phyloP scores from a whole-genome alignment of 2,113 vertebrate genomes.

The Tetraodon nigroviridis region DNA sequence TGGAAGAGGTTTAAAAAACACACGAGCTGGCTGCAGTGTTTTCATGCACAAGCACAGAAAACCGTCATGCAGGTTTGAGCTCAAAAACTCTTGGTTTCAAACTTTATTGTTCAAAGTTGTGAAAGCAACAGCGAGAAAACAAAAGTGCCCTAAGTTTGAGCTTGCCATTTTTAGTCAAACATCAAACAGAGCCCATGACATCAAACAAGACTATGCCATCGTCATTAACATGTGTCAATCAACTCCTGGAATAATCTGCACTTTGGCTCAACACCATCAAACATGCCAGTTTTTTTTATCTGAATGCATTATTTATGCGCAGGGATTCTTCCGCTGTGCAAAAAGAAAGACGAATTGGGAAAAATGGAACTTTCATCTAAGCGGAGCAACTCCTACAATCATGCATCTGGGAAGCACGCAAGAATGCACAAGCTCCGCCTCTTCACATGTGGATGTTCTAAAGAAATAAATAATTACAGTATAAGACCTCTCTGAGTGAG shows the following conservation, averaged over 20 bases:
- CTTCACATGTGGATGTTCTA: too few relatives aligned
- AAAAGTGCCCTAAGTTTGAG: conserved; percentile 1
- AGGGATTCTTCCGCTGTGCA: conserved; percentile 15
- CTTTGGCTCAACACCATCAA: conserved; percentile 34
- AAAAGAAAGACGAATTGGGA: conserved; percentile 26
- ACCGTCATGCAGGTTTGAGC: too few relatives aligned
- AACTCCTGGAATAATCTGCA: conserved; percentile 34
- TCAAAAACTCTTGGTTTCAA: too few relatives aligned
- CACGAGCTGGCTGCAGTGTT: too few relatives aligned
- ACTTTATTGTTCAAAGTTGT: neutral
- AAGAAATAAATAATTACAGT: too few relatives aligned
- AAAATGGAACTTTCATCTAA: conserved; percentile 21
- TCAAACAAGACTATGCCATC: conserved; percentile 39
- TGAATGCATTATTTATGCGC: conserved; percentile 51
- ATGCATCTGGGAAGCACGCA: too few relatives aligned
- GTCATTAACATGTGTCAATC: conserved; percentile 64
- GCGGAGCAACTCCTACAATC: neutral
- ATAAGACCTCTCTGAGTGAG: too few relatives aligned
- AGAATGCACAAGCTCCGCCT: too few relatives aligned
- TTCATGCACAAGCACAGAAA: too few relatives aligned
- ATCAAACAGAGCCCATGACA: conserved; percentile 49
- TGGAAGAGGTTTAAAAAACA: too few relatives aligned
- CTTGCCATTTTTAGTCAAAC: conserved; percentile 10
- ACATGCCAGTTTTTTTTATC: conserved; percentile 17
- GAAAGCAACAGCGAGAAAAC: too few relatives aligned